Conservation (phyloP, 2,797 vertebrate genomes). For the Staurois parvus region DNA sequence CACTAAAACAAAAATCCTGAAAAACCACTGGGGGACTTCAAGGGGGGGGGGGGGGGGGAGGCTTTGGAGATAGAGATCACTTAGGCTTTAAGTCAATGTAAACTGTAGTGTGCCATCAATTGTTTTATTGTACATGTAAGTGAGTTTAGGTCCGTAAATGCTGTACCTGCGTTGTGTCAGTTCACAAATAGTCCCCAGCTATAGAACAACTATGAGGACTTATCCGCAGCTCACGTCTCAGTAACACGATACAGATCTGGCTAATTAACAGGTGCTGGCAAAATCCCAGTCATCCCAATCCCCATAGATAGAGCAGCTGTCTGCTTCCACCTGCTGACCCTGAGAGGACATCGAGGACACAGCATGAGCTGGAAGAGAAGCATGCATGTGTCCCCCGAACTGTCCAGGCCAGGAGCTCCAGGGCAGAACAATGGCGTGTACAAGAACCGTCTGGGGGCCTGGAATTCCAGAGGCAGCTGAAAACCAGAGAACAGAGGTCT, state of each 20-base stretch:
- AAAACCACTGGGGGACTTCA: too few relatives aligned
- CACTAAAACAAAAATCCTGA: too few relatives aligned
- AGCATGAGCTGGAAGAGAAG: not conserved
- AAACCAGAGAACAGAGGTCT: not conserved
- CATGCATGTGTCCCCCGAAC: not conserved
- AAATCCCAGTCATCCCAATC: conserved; percentile 8
- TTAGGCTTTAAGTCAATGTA: too few relatives aligned
- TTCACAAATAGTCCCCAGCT: not conserved
- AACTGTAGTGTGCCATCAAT: too few relatives aligned
- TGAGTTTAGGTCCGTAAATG: too few relatives aligned
- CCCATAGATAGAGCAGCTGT: conserved; percentile 25
- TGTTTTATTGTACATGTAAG: too few relatives aligned
- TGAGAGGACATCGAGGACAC: conserved; percentile 13
- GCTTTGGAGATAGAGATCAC: too few relatives aligned
- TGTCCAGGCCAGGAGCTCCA: not conserved
- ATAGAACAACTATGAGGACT: not conserved
- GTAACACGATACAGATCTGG: conserved; percentile 23
- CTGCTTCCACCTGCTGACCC: conserved; percentile 27
- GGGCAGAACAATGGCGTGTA: not conserved
- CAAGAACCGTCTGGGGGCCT: not conserved
- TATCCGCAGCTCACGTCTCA: not conserved
- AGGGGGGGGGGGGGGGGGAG: too few relatives aligned
- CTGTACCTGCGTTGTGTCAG: not conserved
- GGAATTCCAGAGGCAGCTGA: not conserved
- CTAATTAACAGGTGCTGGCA: conserved; percentile 31